Evolutionary conservation across 2,888 invertebrate species (phyloP).

Genomic region (Rhagium mordax): DNA sequence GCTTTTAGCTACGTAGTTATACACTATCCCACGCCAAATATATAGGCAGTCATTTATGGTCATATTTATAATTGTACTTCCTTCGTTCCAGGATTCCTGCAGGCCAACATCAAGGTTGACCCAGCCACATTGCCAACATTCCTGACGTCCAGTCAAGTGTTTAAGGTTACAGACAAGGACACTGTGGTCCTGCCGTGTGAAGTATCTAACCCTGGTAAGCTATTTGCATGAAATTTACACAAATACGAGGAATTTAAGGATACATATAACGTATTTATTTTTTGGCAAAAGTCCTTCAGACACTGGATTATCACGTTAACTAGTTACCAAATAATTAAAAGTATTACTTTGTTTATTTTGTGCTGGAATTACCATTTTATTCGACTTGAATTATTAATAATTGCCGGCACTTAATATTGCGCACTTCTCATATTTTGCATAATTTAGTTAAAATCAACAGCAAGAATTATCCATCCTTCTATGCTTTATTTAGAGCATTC

Average conservation of each 20-base stretch:
- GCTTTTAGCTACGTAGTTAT: constrained; percentile 28
- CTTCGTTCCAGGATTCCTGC: constrained; percentile 63
- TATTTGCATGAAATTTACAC: not conserved
- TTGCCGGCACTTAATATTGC: no score
- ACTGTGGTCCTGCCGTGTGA: constrained; percentile 74
- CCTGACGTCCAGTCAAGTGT: constrained; percentile 70
- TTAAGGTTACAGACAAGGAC: constrained; percentile 73
- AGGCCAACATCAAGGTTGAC: constrained; percentile 65
- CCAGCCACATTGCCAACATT: constrained; percentile 68
- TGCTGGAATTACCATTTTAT: no score
- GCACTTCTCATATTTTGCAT: not conserved
- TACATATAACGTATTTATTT: not conserved
- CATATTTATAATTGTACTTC: constrained; percentile 41
- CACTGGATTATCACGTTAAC: no score
- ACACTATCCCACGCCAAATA: constrained; percentile 28
- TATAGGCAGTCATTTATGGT: constrained; percentile 32
- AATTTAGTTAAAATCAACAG: not conserved
- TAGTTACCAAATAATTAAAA: no score
- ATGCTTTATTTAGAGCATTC: not conserved
- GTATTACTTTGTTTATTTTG: no score
- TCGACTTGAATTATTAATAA: no score
- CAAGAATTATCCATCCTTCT: not conserved
- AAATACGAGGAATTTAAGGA: not conserved
- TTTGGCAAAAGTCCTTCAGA: not conserved
- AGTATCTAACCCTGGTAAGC: constrained; percentile 74